phyloP scores from a whole-genome alignment of 30 jellyfish, hydroid and myxozoan species.

The Catostylus mosaicus region DNA sequence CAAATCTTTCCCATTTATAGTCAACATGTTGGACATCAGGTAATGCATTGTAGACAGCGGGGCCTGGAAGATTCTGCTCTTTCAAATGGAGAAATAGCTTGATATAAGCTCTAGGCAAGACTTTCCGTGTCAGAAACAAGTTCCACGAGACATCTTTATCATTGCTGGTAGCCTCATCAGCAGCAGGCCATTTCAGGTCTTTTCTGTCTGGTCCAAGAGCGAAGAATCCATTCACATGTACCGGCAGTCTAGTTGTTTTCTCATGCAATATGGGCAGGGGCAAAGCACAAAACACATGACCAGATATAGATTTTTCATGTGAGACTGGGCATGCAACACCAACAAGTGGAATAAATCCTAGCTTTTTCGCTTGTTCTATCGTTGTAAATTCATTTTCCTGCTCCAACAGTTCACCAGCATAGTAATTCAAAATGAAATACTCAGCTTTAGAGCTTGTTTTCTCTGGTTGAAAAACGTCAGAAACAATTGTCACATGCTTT shows the following conservation, averaged over 20 bases:
- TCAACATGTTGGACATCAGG: conserved; percentile 43
- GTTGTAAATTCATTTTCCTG: conserved; percentile 6
- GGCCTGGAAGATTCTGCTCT: not conserved
- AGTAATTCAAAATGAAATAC: conserved; percentile 6
- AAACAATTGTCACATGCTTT: not conserved
- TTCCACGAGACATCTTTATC: conserved; percentile 55
- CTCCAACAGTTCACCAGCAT: conserved; percentile 24
- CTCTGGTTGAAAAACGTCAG: not conserved
- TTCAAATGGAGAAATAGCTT: conserved; percentile 1
- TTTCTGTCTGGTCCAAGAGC: conserved; percentile 75
- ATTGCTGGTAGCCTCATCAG: conserved; percentile 10
- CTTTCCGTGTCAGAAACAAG: conserved; percentile 24
- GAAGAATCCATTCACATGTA: conserved; percentile 60
- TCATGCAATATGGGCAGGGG: conserved; percentile 45
- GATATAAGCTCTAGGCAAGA: conserved; percentile 39
- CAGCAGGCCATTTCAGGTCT: conserved; percentile 61
- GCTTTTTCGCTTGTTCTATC: not conserved
- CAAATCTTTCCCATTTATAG: conserved; percentile 39
- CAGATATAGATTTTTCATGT: conserved; percentile 12
- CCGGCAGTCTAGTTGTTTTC: conserved; percentile 46
- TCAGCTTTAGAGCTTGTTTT: not conserved
- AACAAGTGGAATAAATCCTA: conserved; percentile 50
- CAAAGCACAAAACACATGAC: conserved; percentile 56
- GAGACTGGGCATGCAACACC: conserved; percentile 26
- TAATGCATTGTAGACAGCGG: conserved; percentile 14